Base-by-base conservation (phyloP, 1,140 invertebrate genomes). In the Drosophila nannoptera region DNA sequence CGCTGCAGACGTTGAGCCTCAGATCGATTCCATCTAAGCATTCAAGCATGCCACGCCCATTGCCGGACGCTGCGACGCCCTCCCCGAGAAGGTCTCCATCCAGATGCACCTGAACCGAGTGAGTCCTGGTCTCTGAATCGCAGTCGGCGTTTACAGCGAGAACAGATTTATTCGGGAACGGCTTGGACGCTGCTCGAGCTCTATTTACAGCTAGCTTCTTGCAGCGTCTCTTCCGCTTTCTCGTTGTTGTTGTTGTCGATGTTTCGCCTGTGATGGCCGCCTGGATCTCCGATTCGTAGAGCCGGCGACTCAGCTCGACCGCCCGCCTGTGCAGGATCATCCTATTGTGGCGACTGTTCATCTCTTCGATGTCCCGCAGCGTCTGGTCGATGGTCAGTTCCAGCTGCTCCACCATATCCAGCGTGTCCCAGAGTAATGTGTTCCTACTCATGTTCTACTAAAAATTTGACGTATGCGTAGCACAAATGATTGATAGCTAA, bases 251-350 rank as follows among this genome's bases (percentile, higher is more conserved):
- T 22, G 22, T 22, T 22, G 22, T 22, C 3, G 22, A 2, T 22
- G 22, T 22, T 6, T n/a, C 2, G 2, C 12, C 22, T 4, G 60
- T 77, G 7, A 81, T 82, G 32, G 78, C 78, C 0, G 66, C 74
- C 33, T 77, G 66, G 31, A 81, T 81, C 31, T 81, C 78, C 1
- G 59, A 43, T 14, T 81, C 78, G 1, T 64, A 82, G 1, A 40
- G 33, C 0, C 58, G 36, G n/a, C 63, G 46, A 0, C 40, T 54
- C 8, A 16, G 40, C 4, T 31, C 11, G 6, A 52, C 46, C 7
- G 29, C 36, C 4, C 12, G 65, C 31, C 61, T 81, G 0, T 63
- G 31, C 4, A 12, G 6, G 2, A 69, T 58, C 4, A 81, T 22
- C 16, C 33, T 32, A 12, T 63, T 40, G 46, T 81, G 77, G 2